Evolutionary conservation across 2,797 vertebrate species (phyloP).

Genomic region (Botia kubotai): DNA sequence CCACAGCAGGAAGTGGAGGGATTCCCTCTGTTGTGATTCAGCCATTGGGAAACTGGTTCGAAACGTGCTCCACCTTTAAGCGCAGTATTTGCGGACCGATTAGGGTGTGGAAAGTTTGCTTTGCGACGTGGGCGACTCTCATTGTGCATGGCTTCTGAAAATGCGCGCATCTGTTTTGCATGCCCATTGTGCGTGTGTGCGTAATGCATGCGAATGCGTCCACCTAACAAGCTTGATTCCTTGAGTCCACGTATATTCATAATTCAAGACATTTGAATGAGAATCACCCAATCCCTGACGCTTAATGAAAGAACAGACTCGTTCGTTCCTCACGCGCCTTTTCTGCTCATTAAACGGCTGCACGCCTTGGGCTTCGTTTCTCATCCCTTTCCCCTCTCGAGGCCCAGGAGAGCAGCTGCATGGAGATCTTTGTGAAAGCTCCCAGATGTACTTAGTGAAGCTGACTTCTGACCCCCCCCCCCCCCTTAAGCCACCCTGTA

Average conservation of each 20-base stretch:
- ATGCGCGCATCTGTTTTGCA: conserved; percentile 23
- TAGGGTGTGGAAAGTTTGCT: neutral
- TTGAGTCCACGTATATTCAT: conserved; percentile 1
- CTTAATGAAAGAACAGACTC: conserved; percentile 67
- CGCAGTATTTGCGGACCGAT: neutral
- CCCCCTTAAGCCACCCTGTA: conserved; percentile 45
- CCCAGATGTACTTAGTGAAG: conserved; percentile 66
- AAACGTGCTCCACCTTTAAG: neutral
- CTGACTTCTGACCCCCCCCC: conserved; percentile 32
- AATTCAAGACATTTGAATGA: neutral
- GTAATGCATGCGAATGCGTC: neutral
- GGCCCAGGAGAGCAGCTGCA: conserved; percentile 69
- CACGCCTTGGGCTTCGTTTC: conserved; percentile 35
- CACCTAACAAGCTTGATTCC: conserved; percentile 9
- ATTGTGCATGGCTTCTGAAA: conserved; percentile 4
- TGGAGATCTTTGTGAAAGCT: conserved; percentile 65
- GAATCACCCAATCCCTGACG: conserved; percentile 48
- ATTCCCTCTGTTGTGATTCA: too few species aligned
- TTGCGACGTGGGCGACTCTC: neutral
- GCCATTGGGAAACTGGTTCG: neutral
- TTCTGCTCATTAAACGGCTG: conserved; percentile 74
- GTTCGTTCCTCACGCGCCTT: conserved; percentile 65
- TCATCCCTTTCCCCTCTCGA: conserved; percentile 23
- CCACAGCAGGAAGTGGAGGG: neutral
- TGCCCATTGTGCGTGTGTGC: conserved; percentile 30